Evolutionary conservation across 1,140 invertebrate species (phyloP).

Genomic region (Rhagoletis pomonella): DNA sequence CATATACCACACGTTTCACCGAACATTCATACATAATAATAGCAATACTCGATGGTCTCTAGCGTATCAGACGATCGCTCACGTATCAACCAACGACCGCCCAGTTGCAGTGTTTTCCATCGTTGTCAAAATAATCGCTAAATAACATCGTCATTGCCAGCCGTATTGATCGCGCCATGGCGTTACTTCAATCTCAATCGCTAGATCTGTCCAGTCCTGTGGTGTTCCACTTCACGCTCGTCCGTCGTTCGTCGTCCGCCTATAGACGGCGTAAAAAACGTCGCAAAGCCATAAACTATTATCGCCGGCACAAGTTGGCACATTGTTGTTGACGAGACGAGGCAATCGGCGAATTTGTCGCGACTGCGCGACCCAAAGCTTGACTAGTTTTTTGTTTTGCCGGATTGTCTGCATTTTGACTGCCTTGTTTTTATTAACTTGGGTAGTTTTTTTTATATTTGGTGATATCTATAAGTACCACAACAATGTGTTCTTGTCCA

Average conservation of each 20-base stretch:
- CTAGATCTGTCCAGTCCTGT: conserved; percentile 21
- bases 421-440: not conserved
- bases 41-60: not conserved
- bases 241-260: not conserved
- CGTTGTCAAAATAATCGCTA: conserved; percentile 40
- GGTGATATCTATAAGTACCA: conserved; percentile 40
- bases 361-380: conserved; percentile 15
- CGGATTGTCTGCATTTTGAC: not conserved
- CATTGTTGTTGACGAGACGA: conserved; percentile 37
- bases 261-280: conserved; percentile 6
- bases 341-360: conserved; percentile 36
- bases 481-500: conserved; percentile 40
- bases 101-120: conserved; percentile 9
- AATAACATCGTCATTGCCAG: conserved; percentile 40
- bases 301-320: conserved; percentile 39
- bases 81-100: conserved; percentile 39
- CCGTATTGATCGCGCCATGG: not conserved
- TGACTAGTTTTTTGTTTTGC: not conserved
- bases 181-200: conserved; percentile 43
- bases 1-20: no score
- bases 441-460: not conserved
- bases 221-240: not conserved
- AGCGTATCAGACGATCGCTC: conserved; percentile 25
- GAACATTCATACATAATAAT: not conserved
- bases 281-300: conserved; percentile 45